Percentiles rank a stretch among this genome's conserved stretches.
Conservation (phyloP, 2,113 vertebrate genomes). For the Mormyrus iriodes region DNA sequence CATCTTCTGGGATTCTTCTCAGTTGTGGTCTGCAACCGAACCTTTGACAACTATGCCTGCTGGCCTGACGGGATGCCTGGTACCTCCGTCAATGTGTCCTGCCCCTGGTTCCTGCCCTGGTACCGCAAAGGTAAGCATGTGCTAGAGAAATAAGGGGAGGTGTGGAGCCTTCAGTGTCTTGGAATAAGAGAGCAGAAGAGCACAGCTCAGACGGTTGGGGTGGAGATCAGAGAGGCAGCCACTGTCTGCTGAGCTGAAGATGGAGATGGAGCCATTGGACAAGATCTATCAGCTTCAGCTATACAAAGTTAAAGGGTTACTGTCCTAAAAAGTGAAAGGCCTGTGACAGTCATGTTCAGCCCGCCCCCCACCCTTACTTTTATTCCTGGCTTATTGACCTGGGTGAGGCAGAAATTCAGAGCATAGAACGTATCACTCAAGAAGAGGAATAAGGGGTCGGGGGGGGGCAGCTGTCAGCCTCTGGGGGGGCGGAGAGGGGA, state of each 20-base stretch:
- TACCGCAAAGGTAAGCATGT: slow-evolving; percentile 62
- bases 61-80: slow-evolving; percentile 82
- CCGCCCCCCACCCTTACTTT: background rate
- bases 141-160: background rate
- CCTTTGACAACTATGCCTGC: slow-evolving; percentile 83
- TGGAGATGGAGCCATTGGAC: background rate
- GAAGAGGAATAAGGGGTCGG: background rate
- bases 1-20: slow-evolving; percentile 23
- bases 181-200: background rate
- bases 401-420: background rate
- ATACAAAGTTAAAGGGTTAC: background rate
- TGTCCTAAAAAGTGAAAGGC: background rate
- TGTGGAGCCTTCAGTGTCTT: background rate
- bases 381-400: background rate
- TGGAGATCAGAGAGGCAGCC: background rate
- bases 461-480: background rate
- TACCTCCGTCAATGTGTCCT: slow-evolving; percentile 78
- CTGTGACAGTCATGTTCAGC: background rate
- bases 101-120: slow-evolving; percentile 91
- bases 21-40: slow-evolving; percentile 87
- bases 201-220: background rate
- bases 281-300: background rate
- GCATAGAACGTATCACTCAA: background rate
- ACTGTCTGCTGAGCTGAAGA: background rate
- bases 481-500: no score